Conservation (phyloP, 2,888 invertebrate genomes). For the Tetragnatha montana region DNA sequence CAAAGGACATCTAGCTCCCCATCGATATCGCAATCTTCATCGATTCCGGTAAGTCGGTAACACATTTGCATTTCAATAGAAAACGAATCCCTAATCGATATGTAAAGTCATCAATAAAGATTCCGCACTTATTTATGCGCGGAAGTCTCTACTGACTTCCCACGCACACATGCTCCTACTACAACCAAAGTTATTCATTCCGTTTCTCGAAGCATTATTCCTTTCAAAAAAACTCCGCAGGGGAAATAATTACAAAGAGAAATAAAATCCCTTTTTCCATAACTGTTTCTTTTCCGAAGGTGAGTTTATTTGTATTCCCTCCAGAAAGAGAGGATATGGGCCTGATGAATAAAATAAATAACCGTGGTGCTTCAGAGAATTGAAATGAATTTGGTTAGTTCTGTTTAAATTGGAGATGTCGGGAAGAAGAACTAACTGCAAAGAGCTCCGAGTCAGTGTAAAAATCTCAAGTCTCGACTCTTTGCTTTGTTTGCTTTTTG, state of each 20-base stretch:
- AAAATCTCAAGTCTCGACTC: too few species aligned
- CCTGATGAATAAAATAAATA: too few species aligned
- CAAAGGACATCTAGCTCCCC: neutral
- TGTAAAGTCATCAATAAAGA: neutral
- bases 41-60: neutral
- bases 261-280: neutral
- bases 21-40: slow-evolving; percentile 2
- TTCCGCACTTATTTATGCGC: neutral
- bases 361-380: too few species aligned
- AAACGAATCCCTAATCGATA: neutral
- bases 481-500: too few species aligned
- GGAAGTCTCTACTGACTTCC: neutral
- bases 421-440: too few species aligned
- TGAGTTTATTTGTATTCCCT: neutral
- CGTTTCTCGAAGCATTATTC: too few species aligned
- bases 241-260: slow-evolving; percentile 19
- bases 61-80: slow-evolving; percentile 5
- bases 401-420: too few species aligned
- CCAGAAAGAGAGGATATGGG: neutral
- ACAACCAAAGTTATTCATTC: too few species aligned
- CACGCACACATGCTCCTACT: too few species aligned
- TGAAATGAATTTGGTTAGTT: too few species aligned
- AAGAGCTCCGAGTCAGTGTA: too few species aligned
- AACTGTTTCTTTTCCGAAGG: neutral
- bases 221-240: neutral